Percentiles rank a stretch among this genome's conserved stretches.
Evolutionary conservation across 2,888 invertebrate species (phyloP).

Genomic region (Sicus ferrugineus): DNA sequence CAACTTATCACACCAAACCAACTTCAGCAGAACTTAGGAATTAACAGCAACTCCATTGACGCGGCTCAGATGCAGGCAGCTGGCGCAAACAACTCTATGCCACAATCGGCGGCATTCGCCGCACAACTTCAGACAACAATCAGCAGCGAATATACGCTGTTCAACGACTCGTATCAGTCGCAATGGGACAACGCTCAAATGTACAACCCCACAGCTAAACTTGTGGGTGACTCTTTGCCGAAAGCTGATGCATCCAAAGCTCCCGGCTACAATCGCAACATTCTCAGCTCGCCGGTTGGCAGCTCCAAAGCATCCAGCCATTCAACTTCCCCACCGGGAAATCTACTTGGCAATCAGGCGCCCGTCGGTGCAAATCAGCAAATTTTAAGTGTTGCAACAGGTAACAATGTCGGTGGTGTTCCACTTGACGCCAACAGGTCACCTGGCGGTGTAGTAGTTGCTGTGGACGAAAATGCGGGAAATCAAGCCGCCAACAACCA

Average conservation of each 20-base stretch:
- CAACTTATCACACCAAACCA: slow-evolving; percentile 45
- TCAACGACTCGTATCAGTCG: slow-evolving; percentile 77
- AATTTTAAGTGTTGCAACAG: slow-evolving; percentile 47
- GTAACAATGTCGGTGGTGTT: slow-evolving; percentile 38
- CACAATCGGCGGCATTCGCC: slow-evolving; percentile 56
- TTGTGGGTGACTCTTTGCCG: slow-evolving; percentile 60
- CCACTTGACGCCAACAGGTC: slow-evolving; percentile 48
- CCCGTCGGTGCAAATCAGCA: slow-evolving; percentile 37
- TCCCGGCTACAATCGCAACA: slow-evolving; percentile 82
- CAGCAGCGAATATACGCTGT: slow-evolving; percentile 81
- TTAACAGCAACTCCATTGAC: slow-evolving; percentile 50
- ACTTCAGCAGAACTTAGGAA: slow-evolving; percentile 50
- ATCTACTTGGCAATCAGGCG: slow-evolving; percentile 36
- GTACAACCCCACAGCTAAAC: slow-evolving; percentile 65
- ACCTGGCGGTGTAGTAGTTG: slow-evolving; percentile 43
- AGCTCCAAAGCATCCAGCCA: slow-evolving; percentile 71
- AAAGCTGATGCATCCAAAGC: slow-evolving; percentile 89
- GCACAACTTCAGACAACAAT: slow-evolving; percentile 58
- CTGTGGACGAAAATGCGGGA: slow-evolving; percentile 48
- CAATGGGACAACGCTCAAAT: slow-evolving; percentile 65
- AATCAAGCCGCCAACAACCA: slow-evolving; percentile 30
- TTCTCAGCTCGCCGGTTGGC: slow-evolving; percentile 80
- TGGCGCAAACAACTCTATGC: slow-evolving; percentile 34
- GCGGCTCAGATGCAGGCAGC: slow-evolving; percentile 37
- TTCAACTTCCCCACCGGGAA: slow-evolving; percentile 67